Conservation (phyloP, 2,888 invertebrate genomes). For the Pachliopta kotzebuea region DNA sequence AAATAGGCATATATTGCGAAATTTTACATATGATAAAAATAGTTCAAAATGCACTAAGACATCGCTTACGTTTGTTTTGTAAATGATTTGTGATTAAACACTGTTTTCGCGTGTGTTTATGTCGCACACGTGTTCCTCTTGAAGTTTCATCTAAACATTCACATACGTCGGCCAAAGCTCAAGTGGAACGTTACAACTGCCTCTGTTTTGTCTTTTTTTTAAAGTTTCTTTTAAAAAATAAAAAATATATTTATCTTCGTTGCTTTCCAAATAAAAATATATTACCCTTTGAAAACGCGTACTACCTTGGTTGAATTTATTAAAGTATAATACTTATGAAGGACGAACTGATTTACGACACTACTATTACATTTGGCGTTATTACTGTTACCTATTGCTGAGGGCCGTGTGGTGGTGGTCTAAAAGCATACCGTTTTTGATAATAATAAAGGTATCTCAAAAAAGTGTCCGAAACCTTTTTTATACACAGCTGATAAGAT, state of each 20-base stretch:
- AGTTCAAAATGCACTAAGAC: neutral
- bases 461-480: too few relatives aligned
- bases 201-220: neutral
- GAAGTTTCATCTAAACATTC: slow-evolving; percentile 39
- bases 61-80: slow-evolving; percentile 25
- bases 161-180: slow-evolving; percentile 25
- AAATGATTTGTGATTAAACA: slow-evolving; percentile 35
- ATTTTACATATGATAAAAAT: neutral
- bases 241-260: too few relatives aligned
- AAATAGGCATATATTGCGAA: neutral
- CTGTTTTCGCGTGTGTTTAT: slow-evolving; percentile 53
- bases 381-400: too few relatives aligned
- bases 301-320: too few relatives aligned
- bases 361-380: too few relatives aligned
- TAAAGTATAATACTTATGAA: too few relatives aligned
- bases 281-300: too few relatives aligned
- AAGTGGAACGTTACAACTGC: slow-evolving; percentile 8
- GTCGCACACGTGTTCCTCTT: slow-evolving; percentile 44
- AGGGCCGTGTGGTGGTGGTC: too few relatives aligned
- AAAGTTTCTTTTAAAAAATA: neutral
- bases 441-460: neutral
- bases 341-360: too few relatives aligned
- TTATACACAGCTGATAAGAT: too few relatives aligned
- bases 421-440: too few relatives aligned
- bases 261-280: too few relatives aligned